Evolutionary conservation across 2,113 vertebrate genomes (phyloP).

Genomic region (Sakesphorus luctuosus): DNA sequence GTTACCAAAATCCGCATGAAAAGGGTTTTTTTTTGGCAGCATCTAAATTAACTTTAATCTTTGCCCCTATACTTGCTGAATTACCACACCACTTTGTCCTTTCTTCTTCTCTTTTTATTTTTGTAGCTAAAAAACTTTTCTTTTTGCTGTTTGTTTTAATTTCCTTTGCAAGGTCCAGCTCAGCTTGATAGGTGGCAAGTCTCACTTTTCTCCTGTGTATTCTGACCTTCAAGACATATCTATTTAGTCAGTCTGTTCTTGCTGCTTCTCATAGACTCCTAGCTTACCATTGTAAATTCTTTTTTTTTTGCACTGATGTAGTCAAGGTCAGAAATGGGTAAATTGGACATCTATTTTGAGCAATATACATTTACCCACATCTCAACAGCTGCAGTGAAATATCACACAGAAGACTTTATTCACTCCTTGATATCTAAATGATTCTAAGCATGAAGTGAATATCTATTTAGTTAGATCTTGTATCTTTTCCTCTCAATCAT

Average conservation of each 20-base stretch:
- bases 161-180: slow-evolving; percentile 7
- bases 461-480: background rate
- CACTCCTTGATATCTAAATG: background rate
- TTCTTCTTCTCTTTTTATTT: slow-evolving; percentile 1
- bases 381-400: background rate
- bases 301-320: background rate
- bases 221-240: background rate
- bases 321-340: background rate
- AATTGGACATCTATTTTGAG: background rate
- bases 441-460: background rate
- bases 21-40: background rate
- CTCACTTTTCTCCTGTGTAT: background rate
- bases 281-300: background rate
- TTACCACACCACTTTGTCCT: background rate
- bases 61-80: slow-evolving; percentile 11
- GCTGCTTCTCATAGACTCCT: background rate
- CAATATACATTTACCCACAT: background rate
- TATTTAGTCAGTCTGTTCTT: background rate
- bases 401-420: background rate
- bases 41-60: background rate
- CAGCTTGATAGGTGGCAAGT: slow-evolving; percentile 15
- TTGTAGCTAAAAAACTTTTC: slow-evolving; percentile 19
- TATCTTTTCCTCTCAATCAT: background rate
- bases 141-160: slow-evolving; percentile 35
- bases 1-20: background rate